Conservation (phyloP, 2,888 invertebrate species). For the Seira sanloemensis region DNA sequence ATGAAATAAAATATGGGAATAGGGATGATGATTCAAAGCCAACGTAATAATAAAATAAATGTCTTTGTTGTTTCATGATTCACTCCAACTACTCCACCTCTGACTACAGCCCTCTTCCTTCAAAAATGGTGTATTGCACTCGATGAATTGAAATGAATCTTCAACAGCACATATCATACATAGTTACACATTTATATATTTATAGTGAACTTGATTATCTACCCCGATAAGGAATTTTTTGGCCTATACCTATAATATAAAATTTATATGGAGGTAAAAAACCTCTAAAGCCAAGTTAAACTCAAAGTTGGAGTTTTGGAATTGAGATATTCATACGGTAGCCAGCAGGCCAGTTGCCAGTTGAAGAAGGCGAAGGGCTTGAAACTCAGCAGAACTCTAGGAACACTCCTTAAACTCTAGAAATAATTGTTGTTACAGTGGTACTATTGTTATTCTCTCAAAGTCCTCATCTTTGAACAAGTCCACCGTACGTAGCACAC, state of each 20-base stretch:
- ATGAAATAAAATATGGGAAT: background rate
- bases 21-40: background rate
- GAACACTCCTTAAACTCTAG: background rate
- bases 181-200: background rate
- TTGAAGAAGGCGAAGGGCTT: background rate
- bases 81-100: constrained; percentile 16
- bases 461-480: background rate
- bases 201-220: constrained; percentile 6
- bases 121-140: background rate
- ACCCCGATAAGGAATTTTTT: background rate
- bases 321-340: background rate
- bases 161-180: background rate
- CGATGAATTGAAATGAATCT: background rate
- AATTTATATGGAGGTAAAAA: background rate
- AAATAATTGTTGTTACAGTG: background rate
- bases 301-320: background rate
- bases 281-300: background rate
- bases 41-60: background rate
- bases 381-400: too few species aligned
- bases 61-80: constrained; percentile 11
- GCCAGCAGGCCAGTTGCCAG: constrained; percentile 12
- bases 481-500: background rate
- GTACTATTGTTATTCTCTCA: background rate
- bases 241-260: background rate
- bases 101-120: background rate